Evolutionary conservation across 2,797 vertebrate genomes (phyloP), one percentile per base, ranked within the genome.

Genomic region (Hephaestus fuliginosus): DNA sequence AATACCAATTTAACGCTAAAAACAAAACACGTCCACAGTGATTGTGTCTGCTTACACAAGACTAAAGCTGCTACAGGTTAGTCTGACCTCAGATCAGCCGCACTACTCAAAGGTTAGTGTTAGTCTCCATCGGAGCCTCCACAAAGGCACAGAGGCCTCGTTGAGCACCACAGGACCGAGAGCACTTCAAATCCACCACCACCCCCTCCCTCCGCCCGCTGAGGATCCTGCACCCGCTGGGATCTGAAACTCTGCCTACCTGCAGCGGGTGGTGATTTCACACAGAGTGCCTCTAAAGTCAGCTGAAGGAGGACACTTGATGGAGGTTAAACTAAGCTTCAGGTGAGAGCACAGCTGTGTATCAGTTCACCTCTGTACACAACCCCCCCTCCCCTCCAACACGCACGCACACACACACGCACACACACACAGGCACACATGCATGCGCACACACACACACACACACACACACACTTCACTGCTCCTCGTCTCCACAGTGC

Each of bases 401-500:
- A 30, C 41, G 71, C 77, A 18, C 70, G 33, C 60, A 14, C 73
- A 28, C 76, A 18, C 70, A 36, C 60, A 18, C 74, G 25, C 66
- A 2, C 76, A 15, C 70, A 41, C 60, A 18, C 74, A 30, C 66
- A n/a, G n/a, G n/a, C n/a, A n/a, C n/a, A n/a, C n/a, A n/a, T n/a
- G n/a, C n/a, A n/a, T n/a, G n/a, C n/a, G n/a, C n/a, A 2, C 74
- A 14, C 73, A 28, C 76, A 18, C 70, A 41, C 60, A 18, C 74
- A 25, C 66, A 2, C 76, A 18, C 70, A 44, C 60, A 17, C 74
- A 30, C 66, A 2, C 74, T 73, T 91, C 78, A 94, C 95, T 96
- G 97, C 89, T 98, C 98, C 89, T 99, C 97, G 12, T 97, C 97
- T 79, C 96, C 97, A 56, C 96, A 97, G 93, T 98, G 97, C 97